Evolutionary conservation across 2,888 invertebrate genomes (phyloP).

Genomic region (Linnaemya vulpina): DNA sequence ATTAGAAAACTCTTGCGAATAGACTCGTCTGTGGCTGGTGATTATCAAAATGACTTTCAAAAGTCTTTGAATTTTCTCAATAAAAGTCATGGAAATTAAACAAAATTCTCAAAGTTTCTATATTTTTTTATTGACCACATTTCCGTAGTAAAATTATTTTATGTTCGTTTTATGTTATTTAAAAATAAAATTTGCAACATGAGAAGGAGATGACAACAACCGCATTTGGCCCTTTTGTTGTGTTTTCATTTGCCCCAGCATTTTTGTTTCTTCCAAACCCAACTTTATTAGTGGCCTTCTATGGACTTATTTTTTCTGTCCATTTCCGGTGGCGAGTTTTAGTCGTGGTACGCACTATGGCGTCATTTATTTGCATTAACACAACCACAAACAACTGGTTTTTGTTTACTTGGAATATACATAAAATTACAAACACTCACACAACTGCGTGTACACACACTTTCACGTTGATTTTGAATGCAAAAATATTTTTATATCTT

Average conservation of each 20-base stretch:
- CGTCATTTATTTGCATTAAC: conserved; percentile 67
- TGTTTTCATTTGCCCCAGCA: background rate
- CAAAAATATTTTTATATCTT: conserved; percentile 14
- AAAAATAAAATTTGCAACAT: background rate
- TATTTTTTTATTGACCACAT: conserved; percentile 52
- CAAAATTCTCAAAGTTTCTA: conserved; percentile 35
- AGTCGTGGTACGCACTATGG: conserved; percentile 63
- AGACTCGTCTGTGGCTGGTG: conserved; percentile 67
- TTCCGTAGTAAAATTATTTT: conserved; percentile 66
- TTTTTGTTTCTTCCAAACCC: conserved; percentile 22
- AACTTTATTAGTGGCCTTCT: conserved; percentile 65
- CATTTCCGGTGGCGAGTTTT: conserved; percentile 52
- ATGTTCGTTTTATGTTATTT: conserved; percentile 45
- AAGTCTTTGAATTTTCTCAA: background rate
- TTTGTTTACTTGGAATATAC: conserved; percentile 57
- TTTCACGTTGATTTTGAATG: conserved; percentile 12
- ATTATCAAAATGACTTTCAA: conserved; percentile 12
- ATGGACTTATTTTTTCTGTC: conserved; percentile 50
- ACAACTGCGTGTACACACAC: background rate
- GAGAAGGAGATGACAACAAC: conserved; percentile 37
- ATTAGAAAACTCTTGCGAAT: conserved; percentile 14
- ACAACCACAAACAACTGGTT: conserved; percentile 67
- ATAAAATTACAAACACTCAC: conserved; percentile 7
- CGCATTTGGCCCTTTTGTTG: conserved; percentile 19
- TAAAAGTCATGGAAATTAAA: conserved; percentile 20